Evolutionary conservation across 2,888 invertebrate species (phyloP), one percentile per base, ranked within the genome.

Genomic region (Meandrusa payeni): DNA sequence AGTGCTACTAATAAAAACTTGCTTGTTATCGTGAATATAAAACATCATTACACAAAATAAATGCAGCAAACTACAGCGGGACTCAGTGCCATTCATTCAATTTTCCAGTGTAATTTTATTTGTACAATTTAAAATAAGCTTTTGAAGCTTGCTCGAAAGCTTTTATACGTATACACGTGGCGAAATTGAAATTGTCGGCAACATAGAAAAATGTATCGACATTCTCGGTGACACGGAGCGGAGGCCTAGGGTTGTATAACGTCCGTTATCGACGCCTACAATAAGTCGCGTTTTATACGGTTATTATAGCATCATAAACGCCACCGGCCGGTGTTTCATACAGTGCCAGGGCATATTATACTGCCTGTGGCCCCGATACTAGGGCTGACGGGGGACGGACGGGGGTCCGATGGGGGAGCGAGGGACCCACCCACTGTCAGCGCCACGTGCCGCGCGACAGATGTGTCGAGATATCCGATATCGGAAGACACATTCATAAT

Each of bases 281-380:
- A 87, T 85, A 86, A 86, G 85, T 86, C 82, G 81, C 78, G 74
- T 87, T 88, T 88, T 87, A 88, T 88, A 86, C 72, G 82, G 83
- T 85, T 87, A 88, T 88, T 87, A 87, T 86, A 83, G 85, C 77
- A 70, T 78, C 76, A 85, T 88, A 87, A 87, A 83, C 76, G 81
- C 77, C 85, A 83, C 83, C 82, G 85, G 86, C 75, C 83, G 77
- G 77, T 82, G 81, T 82, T 83, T 83, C 83, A 86, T 87, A 83
- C 80, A 83, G 78, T 83, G 71, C 76, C 74, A 72, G 72, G 77
- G 76, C 83, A 79, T 80, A 80, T 83, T 85, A 83, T 83, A 78
- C 80, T 74, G 78, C 76, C 75, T 72, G 72, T 67, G 72, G 74
- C 72, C 70, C 71, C 75, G 68, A 66, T 64, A 66, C 53, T 59